Percentiles rank a stretch among this genome's conserved stretches.
These are phyloP conservation scores for Drosophila tripunctata DNA, from an alignment of 2,888 invertebrate species.

Conservation along the genomic window DNA sequence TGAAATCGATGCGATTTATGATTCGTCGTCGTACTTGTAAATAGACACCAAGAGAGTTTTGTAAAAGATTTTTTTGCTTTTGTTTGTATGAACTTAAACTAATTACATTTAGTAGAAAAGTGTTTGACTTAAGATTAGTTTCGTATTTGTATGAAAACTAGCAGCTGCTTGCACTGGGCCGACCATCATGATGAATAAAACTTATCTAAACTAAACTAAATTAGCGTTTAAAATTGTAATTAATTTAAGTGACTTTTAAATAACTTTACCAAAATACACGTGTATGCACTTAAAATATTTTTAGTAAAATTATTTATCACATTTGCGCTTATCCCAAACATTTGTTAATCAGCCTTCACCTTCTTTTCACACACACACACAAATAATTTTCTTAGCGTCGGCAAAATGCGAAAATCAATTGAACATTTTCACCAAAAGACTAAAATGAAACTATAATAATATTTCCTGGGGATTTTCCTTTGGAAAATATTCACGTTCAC, in stretches of 20 bases:
- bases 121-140: conserved; percentile 50
- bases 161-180: conserved; percentile 64
- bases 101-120: conserved; percentile 54
- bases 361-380: too few relatives aligned
- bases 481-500: conserved; percentile 62
- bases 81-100: conserved; percentile 45
- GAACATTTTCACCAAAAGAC: conserved; percentile 26
- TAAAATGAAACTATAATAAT: not conserved
- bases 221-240: not conserved
- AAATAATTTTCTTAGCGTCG: conserved; percentile 47
- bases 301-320: conserved; percentile 77
- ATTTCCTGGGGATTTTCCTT: conserved; percentile 49
- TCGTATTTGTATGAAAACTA: conserved; percentile 54
- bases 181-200: conserved; percentile 42
- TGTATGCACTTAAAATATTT: conserved; percentile 62
- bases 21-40: conserved; percentile 55
- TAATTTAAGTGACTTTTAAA: conserved; percentile 43
- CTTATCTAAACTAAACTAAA: conserved; percentile 32
- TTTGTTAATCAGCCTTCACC: conserved; percentile 42
- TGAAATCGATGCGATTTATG: conserved; percentile 59
- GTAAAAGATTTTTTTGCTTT: conserved; percentile 53
- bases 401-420: conserved; percentile 40
- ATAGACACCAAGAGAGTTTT: conserved; percentile 81
- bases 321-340: conserved; percentile 75
- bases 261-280: conserved; percentile 57